Evolutionary conservation across 2,113 vertebrate genomes (phyloP), one percentile per base, ranked within the genome.

Genomic region (Picathartes gymnocephalus): DNA sequence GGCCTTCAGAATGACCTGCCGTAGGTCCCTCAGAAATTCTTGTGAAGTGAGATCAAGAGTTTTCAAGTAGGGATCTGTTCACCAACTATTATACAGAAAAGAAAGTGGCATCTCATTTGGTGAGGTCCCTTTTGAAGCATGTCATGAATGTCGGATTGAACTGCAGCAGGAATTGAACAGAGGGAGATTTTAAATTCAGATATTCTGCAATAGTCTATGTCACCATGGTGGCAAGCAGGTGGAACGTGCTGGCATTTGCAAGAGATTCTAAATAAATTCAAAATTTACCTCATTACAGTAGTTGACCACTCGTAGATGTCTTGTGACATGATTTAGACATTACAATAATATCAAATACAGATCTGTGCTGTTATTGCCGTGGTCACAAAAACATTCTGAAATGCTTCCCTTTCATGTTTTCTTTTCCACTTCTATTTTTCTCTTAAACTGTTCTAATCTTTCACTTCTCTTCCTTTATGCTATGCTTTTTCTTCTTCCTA

Each of bases 1-100:
- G 68, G 58, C 35, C 71, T 90, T 95, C 39, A 42, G 68, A 94
- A 86, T 74, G 47, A 78, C 78, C 60, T 80, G 27, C 27, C 57
- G 58, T 47, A 88, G 62, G 47, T 90, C 23, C 21, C 45, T 80
- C 42, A 72, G 71, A 92, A 83, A 81, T 83, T 86, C 74, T 58
- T 77, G 61, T 90, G 88, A 96, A 92, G 47, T 37, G 87, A 78
- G 60, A 95, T 81, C 71, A 90, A 88, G 81, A 86, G n/a, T 90
- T 87, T 85, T 48, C 54, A 78, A 88, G 74, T 72, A 68, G 81
- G 47, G 58, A 70, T 44, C n/a, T 2, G 3, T 83, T 44, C 72
- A 81, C 33, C 27, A 93, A 78, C 37, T 28, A 30, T 58, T 60
- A 20, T 3, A 66, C 28, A 77, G 45, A 61, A 76, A 95, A 86